phyloP scores from a whole-genome alignment of 2,113 vertebrate genomes.

The Protomyctophum bolini region DNA sequence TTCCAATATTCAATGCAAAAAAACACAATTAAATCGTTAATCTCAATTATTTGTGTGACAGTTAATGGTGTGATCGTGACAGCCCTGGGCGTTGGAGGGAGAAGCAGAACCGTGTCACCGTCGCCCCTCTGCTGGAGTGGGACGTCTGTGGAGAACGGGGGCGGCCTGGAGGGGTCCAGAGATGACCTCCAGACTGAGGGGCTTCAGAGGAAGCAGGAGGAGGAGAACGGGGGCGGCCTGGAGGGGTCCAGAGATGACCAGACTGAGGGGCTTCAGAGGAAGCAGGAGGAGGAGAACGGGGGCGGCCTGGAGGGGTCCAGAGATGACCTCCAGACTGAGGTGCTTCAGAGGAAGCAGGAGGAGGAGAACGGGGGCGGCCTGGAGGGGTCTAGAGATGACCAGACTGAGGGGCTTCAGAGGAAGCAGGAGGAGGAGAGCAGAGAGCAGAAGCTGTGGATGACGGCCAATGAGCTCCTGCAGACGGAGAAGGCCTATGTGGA shows the following conservation, averaged over 20 bases:
- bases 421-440: conserved; percentile 32
- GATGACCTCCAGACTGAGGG: too few species aligned
- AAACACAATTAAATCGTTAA: too few species aligned
- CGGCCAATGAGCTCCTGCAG: conserved; percentile 85
- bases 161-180: too few species aligned
- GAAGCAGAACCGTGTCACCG: not conserved
- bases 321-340: too few species aligned
- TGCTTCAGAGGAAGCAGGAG: too few species aligned
- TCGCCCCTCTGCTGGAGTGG: conserved; percentile 37
- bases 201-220: too few species aligned
- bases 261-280: not conserved
- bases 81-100: not conserved
- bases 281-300: conserved; percentile 29
- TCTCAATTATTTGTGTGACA: too few species aligned
- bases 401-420: not conserved
- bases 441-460: conserved; percentile 79
- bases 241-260: not conserved
- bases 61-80: not conserved
- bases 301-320: too few species aligned
- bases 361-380: too few species aligned
- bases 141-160: not conserved
- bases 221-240: too few species aligned
- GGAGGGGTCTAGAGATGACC: not conserved
- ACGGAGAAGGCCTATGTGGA: conserved; percentile 86
- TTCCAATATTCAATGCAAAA: too few species aligned